phyloP scores from a whole-genome alignment of 1,140 invertebrate species.

The Polyergus mexicanus region DNA sequence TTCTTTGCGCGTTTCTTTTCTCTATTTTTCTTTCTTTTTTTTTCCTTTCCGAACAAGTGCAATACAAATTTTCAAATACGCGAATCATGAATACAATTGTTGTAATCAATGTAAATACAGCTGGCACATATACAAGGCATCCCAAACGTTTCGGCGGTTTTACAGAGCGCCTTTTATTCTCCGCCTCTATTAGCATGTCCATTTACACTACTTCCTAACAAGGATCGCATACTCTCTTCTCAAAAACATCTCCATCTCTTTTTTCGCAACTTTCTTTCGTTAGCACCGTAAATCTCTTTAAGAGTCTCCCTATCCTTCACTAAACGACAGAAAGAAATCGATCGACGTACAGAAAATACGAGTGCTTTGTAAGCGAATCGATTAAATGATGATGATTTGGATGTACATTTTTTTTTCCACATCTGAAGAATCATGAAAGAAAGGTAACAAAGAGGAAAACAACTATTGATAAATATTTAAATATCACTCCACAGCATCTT shows the following conservation, averaged over 20 bases:
- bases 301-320: neutral
- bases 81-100: constrained; percentile 74
- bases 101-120: constrained; percentile 82
- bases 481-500: neutral
- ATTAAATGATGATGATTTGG: neutral
- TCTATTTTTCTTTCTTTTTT: constrained; percentile 26
- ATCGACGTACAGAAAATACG: constrained; percentile 1
- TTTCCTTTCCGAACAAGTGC: constrained; percentile 49
- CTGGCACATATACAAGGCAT: constrained; percentile 85
- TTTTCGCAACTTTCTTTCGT: constrained; percentile 13
- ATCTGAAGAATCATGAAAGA: neutral
- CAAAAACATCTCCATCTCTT: neutral
- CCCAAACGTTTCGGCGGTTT: constrained; percentile 76
- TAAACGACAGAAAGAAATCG: neutral
- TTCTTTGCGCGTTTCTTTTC: constrained; percentile 10
- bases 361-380: neutral
- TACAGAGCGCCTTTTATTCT: neutral
- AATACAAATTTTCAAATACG: constrained; percentile 53
- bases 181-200: constrained; percentile 3
- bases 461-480: constrained; percentile 32
- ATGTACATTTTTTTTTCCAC: neutral
- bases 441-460: constrained; percentile 15
- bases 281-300: constrained; percentile 17
- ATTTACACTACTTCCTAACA: constrained; percentile 21
- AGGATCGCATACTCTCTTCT: constrained; percentile 7